Conservation (phyloP, 2,888 invertebrate species). For the Philopedon plagiatum region DNA sequence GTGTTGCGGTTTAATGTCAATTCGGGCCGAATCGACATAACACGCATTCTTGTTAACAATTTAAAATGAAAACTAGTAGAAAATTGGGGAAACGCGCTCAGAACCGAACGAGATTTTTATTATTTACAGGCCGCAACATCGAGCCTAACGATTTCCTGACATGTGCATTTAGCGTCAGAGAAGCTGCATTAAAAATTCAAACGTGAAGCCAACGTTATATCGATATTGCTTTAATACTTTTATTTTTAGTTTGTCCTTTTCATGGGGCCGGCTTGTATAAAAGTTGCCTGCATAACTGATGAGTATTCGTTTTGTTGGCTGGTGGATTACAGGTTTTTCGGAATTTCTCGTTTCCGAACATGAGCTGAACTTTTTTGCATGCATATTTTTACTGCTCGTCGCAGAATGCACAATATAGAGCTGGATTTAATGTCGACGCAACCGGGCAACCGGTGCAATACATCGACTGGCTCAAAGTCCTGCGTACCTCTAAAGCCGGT, state of each 20-base stretch:
- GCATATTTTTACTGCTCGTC: constrained; percentile 17
- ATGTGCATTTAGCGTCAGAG: constrained; percentile 57
- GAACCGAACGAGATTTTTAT: constrained; percentile 56
- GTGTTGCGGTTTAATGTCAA: constrained; percentile 62
- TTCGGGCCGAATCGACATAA: constrained; percentile 62
- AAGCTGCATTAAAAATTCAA: constrained; percentile 54
- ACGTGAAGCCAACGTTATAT: constrained; percentile 47
- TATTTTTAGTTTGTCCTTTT: constrained; percentile 43
- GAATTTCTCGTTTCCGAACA: constrained; percentile 28
- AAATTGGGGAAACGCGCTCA: constrained; percentile 56
- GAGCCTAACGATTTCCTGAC: constrained; percentile 55
- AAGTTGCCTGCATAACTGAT: constrained; percentile 37
- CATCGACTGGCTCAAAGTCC: no score
- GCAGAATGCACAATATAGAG: constrained; percentile 7
- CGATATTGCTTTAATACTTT: constrained; percentile 51
- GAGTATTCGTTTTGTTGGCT: constrained; percentile 21
- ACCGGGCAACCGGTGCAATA: no score
- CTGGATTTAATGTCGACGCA: no score
- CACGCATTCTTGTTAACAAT: constrained; percentile 62
- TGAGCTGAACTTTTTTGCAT: constrained; percentile 20
- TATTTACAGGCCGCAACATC: constrained; percentile 47
- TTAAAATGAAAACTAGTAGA: constrained; percentile 58
- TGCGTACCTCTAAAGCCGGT: no score
- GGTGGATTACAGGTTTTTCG: constrained; percentile 35
- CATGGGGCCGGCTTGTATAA: constrained; percentile 28